These are phyloP conservation scores for Gymnothorax reevesii DNA, from an alignment of 2,797 vertebrate genomes.

Conservation along the genomic window DNA sequence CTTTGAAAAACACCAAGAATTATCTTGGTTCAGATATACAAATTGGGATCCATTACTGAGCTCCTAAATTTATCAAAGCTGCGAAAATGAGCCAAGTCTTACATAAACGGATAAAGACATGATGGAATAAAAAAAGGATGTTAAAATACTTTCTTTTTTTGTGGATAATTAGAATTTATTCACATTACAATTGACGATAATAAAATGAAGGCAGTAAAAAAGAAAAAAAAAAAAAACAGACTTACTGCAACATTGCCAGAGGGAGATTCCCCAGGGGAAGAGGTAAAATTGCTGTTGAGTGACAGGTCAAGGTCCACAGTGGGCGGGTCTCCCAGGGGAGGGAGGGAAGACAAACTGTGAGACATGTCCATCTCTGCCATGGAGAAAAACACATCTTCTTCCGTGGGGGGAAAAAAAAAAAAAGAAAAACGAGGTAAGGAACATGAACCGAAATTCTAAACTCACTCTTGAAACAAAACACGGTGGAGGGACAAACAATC, in stretches of 20 bases:
- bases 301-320: slow-evolving; percentile 94
- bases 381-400: slow-evolving; percentile 98
- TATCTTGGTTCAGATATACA: too few species aligned
- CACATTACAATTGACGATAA: too few species aligned
- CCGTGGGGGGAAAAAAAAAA: slow-evolving; percentile 47
- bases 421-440: neutral
- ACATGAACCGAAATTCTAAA: neutral
- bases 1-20: too few species aligned
- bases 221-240: slow-evolving; percentile 9
- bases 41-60: too few species aligned
- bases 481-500: too few species aligned
- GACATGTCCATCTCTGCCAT: slow-evolving; percentile 99
- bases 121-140: neutral
- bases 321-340: slow-evolving; percentile 93
- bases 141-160: neutral
- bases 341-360: slow-evolving; percentile 93
- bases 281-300: slow-evolving; percentile 89
- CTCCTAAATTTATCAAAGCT: too few species aligned
- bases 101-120: neutral
- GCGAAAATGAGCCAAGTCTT: too few species aligned
- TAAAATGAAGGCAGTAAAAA: too few species aligned
- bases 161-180: too few species aligned
- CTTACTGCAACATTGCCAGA: slow-evolving; percentile 82
- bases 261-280: slow-evolving; percentile 87
- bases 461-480: neutral